A percentile compares a stretch with the other conserved stretches of the same genome.
Conservation (phyloP, 2,113 vertebrate genomes). For the Podarcis muralis region DNA sequence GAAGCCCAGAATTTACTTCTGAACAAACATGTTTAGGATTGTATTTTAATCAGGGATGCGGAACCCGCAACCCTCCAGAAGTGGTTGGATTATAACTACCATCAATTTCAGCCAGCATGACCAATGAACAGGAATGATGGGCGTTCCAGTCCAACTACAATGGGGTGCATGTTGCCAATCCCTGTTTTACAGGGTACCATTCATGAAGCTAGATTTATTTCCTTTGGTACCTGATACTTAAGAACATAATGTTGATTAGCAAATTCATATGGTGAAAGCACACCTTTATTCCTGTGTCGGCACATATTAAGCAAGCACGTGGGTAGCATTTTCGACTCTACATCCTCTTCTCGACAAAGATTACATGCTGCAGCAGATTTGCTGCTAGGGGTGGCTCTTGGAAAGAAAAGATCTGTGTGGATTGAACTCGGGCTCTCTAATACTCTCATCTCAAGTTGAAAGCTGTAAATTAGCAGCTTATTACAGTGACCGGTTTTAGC, state of each 20-base stretch:
- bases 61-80: too few species aligned
- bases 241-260: neutral
- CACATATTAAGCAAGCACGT: neutral
- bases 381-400: neutral
- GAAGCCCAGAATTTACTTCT: too few species aligned
- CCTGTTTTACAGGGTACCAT: too few species aligned
- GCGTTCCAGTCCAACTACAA: too few species aligned
- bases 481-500: slow-evolving; percentile 1
- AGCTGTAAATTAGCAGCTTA: neutral
- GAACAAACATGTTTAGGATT: too few species aligned
- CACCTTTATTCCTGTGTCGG: neutral
- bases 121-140: too few species aligned
- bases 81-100: too few species aligned
- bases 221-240: neutral
- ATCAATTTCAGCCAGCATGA: too few species aligned
- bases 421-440: neutral
- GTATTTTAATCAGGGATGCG: too few species aligned
- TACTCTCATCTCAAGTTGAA: neutral
- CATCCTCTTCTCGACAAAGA: neutral
- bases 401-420: neutral
- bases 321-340: neutral
- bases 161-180: too few species aligned
- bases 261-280: neutral
- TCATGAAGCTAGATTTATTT: neutral
- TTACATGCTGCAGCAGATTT: neutral